phyloP scores from a whole-genome alignment of 2,797 vertebrate genomes.

The Pseudotriccus pelzelni region DNA sequence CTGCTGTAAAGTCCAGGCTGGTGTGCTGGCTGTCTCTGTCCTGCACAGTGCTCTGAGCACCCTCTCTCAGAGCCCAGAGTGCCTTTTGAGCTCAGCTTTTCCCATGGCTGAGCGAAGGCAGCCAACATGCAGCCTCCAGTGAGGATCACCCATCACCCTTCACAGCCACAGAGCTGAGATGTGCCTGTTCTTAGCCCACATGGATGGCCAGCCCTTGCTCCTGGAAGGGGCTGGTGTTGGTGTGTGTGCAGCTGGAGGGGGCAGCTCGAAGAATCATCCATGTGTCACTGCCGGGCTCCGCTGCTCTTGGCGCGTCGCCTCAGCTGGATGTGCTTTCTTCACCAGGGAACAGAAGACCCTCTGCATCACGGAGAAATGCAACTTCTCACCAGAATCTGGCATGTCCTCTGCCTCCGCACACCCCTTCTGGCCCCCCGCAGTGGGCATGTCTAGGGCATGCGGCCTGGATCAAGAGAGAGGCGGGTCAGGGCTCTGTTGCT shows the following conservation, averaged over 20 bases:
- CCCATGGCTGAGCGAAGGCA: neutral
- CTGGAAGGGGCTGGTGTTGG: neutral
- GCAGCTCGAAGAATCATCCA: neutral
- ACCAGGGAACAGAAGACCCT: neutral
- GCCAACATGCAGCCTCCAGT: neutral
- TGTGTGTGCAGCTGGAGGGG: neutral
- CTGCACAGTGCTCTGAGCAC: neutral
- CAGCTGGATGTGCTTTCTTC: neutral
- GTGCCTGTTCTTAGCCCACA: neutral
- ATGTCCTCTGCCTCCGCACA: neutral
- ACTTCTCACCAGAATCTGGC: neutral
- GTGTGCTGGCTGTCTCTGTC: neutral
- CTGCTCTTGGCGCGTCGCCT: neutral
- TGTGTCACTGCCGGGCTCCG: neutral
- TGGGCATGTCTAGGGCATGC: neutral
- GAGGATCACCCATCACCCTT: neutral
- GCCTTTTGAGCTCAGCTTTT: neutral
- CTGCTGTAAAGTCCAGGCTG: neutral
- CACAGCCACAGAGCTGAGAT: neutral
- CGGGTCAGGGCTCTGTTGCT: neutral
- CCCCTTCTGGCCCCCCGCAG: neutral
- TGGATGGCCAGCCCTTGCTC: neutral
- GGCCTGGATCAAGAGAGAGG: neutral
- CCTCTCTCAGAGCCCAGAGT: neutral
- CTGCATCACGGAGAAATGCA: fast-evolving